Percentiles rank a stretch among this genome's conserved stretches.
Evolutionary conservation across 2,888 invertebrate species (phyloP).

Genomic region (Meandrusa payeni): DNA sequence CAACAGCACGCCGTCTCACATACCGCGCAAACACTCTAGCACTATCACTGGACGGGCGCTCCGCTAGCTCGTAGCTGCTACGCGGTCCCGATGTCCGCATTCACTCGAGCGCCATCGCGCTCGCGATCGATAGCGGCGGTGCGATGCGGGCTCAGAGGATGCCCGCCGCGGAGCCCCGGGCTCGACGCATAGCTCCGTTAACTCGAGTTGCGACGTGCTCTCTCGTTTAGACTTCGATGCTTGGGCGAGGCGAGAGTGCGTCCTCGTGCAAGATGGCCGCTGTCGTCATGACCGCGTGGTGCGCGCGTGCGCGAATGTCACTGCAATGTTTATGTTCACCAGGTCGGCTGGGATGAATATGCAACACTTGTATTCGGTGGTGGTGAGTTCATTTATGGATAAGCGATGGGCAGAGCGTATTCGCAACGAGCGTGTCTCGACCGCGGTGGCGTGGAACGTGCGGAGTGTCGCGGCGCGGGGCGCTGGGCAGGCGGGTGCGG

Average conservation of each 20-base stretch:
- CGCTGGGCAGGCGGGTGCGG: slow-evolving; percentile 48
- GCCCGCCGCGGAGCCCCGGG: slow-evolving; percentile 57
- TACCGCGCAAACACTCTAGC: slow-evolving; percentile 64
- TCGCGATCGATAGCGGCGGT: slow-evolving; percentile 71
- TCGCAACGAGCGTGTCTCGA: slow-evolving; percentile 22
- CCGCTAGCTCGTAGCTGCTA: slow-evolving; percentile 59
- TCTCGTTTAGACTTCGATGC: slow-evolving; percentile 60
- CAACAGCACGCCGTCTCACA: slow-evolving; percentile 66
- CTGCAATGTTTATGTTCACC: slow-evolving; percentile 76
- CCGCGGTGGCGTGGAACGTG: slow-evolving; percentile 40
- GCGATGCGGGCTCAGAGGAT: slow-evolving; percentile 68
- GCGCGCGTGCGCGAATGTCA: slow-evolving; percentile 73
- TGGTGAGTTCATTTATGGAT: slow-evolving; percentile 11
- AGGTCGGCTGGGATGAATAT: slow-evolving; percentile 24
- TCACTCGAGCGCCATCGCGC: slow-evolving; percentile 75
- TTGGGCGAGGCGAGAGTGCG: slow-evolving; percentile 77
- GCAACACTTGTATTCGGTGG: slow-evolving; percentile 20
- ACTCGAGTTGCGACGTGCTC: slow-evolving; percentile 42
- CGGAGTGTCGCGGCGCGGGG: slow-evolving; percentile 47
- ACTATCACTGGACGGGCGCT: slow-evolving; percentile 62
- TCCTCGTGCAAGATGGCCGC: slow-evolving; percentile 77
- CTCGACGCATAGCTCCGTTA: slow-evolving; percentile 56
- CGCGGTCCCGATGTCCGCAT: slow-evolving; percentile 74
- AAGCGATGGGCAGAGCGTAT: slow-evolving; percentile 2
- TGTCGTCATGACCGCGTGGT: slow-evolving; percentile 67